phyloP scores from a whole-genome alignment of 2,113 vertebrate genomes.

The Mustelus asterias region DNA sequence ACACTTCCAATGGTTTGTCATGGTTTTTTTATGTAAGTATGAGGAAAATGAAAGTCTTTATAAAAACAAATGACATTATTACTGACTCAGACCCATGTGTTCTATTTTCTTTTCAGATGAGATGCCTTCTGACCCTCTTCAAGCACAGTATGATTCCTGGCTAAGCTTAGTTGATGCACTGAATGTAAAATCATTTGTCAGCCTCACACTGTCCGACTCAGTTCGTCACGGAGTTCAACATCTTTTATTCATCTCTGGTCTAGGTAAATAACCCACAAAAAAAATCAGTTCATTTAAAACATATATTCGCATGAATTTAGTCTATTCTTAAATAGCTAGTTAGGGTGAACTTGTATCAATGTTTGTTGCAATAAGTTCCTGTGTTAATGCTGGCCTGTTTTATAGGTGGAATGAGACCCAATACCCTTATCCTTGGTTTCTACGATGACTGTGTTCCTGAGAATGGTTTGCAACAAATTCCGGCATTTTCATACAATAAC shows the following conservation, averaged over 20 bases:
- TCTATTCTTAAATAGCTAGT: neutral
- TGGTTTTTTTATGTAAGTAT: neutral
- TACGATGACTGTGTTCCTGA: conserved; percentile 60
- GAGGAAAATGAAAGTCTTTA: neutral
- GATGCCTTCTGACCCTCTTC: conserved; percentile 75
- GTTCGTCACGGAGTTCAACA: conserved; percentile 76
- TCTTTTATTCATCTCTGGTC: conserved; percentile 82
- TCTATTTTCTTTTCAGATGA: conserved; percentile 49
- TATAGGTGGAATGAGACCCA: conserved; percentile 83
- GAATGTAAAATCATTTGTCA: conserved; percentile 83
- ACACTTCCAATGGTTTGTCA: neutral
- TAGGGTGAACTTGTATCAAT: neutral
- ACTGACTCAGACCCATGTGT: neutral
- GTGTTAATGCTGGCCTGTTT: neutral
- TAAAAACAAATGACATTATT: neutral
- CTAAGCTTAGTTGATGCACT: conserved; percentile 77
- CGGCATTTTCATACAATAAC: conserved; percentile 41
- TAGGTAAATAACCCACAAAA: conserved; percentile 60
- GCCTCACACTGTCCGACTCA: conserved; percentile 72
- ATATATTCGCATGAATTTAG: neutral
- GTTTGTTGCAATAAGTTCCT: neutral
- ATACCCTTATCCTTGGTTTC: conserved; percentile 81
- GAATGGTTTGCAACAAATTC: conserved; percentile 59
- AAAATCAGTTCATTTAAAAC: neutral
- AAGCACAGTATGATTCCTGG: conserved; percentile 78